Evolutionary conservation across 2,888 invertebrate genomes (phyloP), one percentile per base, ranked within the genome.

Genomic region (Amaurobius ferox): DNA sequence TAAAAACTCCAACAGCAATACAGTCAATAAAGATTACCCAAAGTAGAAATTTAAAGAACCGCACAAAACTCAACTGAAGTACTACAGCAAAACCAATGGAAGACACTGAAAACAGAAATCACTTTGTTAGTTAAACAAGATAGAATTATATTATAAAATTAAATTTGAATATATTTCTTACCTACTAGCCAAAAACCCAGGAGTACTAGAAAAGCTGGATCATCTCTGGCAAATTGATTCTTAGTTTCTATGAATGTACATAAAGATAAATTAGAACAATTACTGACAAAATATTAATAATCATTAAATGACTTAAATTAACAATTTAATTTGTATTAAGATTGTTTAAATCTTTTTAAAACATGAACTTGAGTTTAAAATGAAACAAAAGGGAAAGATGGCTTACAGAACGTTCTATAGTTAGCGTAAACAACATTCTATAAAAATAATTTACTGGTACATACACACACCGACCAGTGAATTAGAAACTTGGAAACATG

Each of bases 171-270:
- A 16, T 19, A 40, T 11, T 29, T 79, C 89, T 89, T 89, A 92
- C 92, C 90, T 23, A 95, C 94, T 87, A 98, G 92, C 94, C 96
- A 97, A 88, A 95, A 93, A 89, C 95, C 94, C 64, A 99, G 93
- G 80, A 99, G 93, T 26, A 99, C 97, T 89, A 99, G 92, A 92
- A 99, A 99, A 30, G 99, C 99, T 67, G 99, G 99, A 92, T 99
- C 99, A 92, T 99, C 99, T 91, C 99, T 94, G 0, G 99, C 99
- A 94, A 98, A 99, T 92, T 99, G 99, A 89, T 97, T 96, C 92
- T 99, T 99, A 86, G 98, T 98, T 92, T 98, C 98, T 98, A 93
- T 83, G 94, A 89, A 73, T 35, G 9, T 35, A 35, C 35, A 35
- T 7, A 35, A 35, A 7, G 35, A 35, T 7, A 7, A 35, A 35